Conservation (phyloP, 2,888 invertebrate species). For the Cataglyphis cursor region DNA sequence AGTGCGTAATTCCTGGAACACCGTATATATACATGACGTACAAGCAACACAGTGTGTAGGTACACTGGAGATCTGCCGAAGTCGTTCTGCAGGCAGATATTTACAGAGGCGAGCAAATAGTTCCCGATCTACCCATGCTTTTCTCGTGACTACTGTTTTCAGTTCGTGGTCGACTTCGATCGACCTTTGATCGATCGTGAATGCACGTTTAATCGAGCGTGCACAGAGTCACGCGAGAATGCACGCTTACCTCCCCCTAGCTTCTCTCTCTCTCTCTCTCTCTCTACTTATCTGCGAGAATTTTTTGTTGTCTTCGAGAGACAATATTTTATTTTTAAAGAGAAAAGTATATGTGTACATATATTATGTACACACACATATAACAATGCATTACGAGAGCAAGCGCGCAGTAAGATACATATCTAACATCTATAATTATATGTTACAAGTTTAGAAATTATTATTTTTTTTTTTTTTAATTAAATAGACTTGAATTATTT, state of each 20-base stretch:
- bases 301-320: slow-evolving; percentile 28
- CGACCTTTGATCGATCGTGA: slow-evolving; percentile 82
- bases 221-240: slow-evolving; percentile 74
- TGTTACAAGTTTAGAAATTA: slow-evolving; percentile 12
- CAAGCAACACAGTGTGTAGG: slow-evolving; percentile 33
- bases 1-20: slow-evolving; percentile 26
- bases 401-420: not conserved
- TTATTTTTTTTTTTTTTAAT: not conserved
- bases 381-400: not conserved
- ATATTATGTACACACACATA: not conserved
- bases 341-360: not conserved
- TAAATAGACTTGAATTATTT: not conserved
- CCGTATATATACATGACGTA: slow-evolving; percentile 32
- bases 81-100: slow-evolving; percentile 79
- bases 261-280: not conserved
- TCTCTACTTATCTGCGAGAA: slow-evolving; percentile 25
- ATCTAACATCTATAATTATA: not conserved
- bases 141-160: slow-evolving; percentile 80
- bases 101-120: slow-evolving; percentile 82
- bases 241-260: slow-evolving; percentile 58
- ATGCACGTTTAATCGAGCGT: slow-evolving; percentile 79
- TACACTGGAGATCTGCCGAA: slow-evolving; percentile 54
- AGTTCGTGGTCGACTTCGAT: slow-evolving; percentile 79
- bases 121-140: slow-evolving; percentile 73
- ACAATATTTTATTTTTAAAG: slow-evolving; percentile 14